Conservation (phyloP, 1,140 invertebrate genomes). For the Macrosteles quadrilineatus region DNA sequence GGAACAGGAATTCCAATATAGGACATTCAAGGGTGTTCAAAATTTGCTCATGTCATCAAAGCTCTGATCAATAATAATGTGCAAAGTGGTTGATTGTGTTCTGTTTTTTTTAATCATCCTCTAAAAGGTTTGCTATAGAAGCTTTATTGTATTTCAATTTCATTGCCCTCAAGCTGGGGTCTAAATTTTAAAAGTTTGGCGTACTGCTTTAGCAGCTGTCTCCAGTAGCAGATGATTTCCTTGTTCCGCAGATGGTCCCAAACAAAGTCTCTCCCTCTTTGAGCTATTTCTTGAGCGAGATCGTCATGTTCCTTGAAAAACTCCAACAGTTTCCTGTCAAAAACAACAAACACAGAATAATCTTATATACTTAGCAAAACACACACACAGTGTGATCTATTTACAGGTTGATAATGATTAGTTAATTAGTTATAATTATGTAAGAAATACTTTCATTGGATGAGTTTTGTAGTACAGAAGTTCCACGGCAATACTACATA, state of each 20-base stretch:
- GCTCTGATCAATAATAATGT: too few relatives aligned
- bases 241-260: constrained; percentile 80
- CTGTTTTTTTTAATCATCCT: too few relatives aligned
- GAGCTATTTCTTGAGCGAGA: constrained; percentile 77
- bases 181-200: constrained; percentile 71
- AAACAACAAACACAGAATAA: constrained; percentile 32
- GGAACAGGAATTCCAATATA: too few relatives aligned
- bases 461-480: too few relatives aligned
- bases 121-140: too few relatives aligned
- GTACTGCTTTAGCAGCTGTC: constrained; percentile 75
- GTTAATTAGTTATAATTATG: not conserved
- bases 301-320: constrained; percentile 80
- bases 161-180: constrained; percentile 27
- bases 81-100: too few relatives aligned
- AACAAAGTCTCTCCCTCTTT: constrained; percentile 78
- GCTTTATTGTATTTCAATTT: constrained; percentile 28
- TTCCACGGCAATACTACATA: too few relatives aligned
- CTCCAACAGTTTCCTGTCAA: constrained; percentile 63
- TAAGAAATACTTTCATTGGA: not conserved
- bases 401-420: not conserved
- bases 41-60: too few relatives aligned
- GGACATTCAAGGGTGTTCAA: too few relatives aligned
- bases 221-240: constrained; percentile 89
- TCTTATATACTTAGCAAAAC: not conserved
- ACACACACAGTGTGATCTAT: not conserved